A percentile compares a stretch with the other conserved stretches of the same genome.
phyloP scores from a whole-genome alignment of 1,140 invertebrate species.

The Drosophila sucinea region DNA sequence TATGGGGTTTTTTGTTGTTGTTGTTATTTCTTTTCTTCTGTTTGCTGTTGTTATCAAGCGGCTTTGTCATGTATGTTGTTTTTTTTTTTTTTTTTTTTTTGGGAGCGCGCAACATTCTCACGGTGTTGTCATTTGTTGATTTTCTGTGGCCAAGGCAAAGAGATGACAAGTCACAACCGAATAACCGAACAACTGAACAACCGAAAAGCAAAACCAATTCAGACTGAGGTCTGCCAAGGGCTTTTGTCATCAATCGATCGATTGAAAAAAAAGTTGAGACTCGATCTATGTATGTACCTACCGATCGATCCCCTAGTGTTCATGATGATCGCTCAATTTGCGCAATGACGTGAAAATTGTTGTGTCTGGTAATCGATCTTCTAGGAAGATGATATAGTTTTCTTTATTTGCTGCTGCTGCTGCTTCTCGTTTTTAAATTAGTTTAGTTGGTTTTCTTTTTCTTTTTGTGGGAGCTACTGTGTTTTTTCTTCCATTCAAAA shows the following conservation, averaged over 20 bases:
- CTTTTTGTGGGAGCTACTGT: constrained; percentile 53
- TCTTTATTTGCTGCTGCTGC: not conserved
- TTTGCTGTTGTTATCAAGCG: constrained; percentile 33
- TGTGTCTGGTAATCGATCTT: constrained; percentile 68
- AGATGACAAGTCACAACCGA: constrained; percentile 72
- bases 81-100: constrained; percentile 41
- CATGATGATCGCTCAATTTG: constrained; percentile 81
- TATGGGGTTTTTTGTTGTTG: constrained; percentile 14
- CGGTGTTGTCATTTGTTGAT: constrained; percentile 64
- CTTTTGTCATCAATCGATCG: constrained; percentile 60
- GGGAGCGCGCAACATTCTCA: constrained; percentile 70
- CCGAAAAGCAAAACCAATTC: constrained; percentile 42
- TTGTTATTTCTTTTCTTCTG: constrained; percentile 43
- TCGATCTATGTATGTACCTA: constrained; percentile 33
- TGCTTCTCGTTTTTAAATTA: not conserved
- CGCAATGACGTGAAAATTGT: constrained; percentile 77
- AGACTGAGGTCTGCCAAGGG: constrained; percentile 44
- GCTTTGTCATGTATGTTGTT: constrained; percentile 50
- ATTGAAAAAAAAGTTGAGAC: constrained; percentile 15
- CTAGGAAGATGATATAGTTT: constrained; percentile 26
- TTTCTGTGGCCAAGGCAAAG: constrained; percentile 46
- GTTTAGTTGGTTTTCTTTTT: constrained; percentile 22
- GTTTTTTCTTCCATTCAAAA: constrained; percentile 24
- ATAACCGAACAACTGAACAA: constrained; percentile 39
- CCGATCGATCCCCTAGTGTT: constrained; percentile 35